Conservation (phyloP, 1,140 invertebrate species). For the Andricus grossulariae region DNA sequence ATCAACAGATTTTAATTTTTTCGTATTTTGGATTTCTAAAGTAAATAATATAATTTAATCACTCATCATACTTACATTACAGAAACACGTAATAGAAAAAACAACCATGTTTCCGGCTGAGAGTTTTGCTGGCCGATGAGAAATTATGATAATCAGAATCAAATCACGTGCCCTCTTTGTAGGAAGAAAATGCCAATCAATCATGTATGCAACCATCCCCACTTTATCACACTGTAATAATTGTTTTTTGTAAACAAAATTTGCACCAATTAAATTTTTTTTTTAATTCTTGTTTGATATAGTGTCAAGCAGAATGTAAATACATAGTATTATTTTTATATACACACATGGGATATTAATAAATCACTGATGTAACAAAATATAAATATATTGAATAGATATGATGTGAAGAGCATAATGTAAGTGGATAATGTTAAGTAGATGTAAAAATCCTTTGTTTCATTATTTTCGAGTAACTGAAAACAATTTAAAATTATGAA, state of each 20-base stretch:
- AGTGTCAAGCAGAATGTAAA: too few relatives aligned
- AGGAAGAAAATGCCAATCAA: slow-evolving; percentile 58
- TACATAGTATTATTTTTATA: too few relatives aligned
- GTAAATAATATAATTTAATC: neutral
- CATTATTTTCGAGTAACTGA: too few relatives aligned
- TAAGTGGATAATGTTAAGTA: slow-evolving; percentile 39
- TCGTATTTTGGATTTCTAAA: neutral
- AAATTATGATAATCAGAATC: slow-evolving; percentile 53
- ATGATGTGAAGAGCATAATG: slow-evolving; percentile 51
- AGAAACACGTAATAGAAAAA: slow-evolving; percentile 38
- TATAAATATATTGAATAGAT: slow-evolving; percentile 61
- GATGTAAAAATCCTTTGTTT: too few relatives aligned
- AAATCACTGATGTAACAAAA: slow-evolving; percentile 60
- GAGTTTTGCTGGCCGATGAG: slow-evolving; percentile 51
- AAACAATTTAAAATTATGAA: too few relatives aligned
- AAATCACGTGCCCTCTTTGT: slow-evolving; percentile 43
- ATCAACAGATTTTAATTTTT: neutral
- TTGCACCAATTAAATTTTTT: too few relatives aligned
- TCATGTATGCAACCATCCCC: slow-evolving; percentile 46
- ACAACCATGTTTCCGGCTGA: slow-evolving; percentile 57
- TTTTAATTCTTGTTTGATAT: neutral
- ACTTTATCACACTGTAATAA: slow-evolving; percentile 40
- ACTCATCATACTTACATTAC: slow-evolving; percentile 30
- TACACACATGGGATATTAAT: slow-evolving; percentile 50
- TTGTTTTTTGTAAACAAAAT: too few relatives aligned